These are phyloP conservation scores for Etheostoma cragini DNA, from an alignment of 2,113 vertebrate genomes.

Conservation along the genomic window DNA sequence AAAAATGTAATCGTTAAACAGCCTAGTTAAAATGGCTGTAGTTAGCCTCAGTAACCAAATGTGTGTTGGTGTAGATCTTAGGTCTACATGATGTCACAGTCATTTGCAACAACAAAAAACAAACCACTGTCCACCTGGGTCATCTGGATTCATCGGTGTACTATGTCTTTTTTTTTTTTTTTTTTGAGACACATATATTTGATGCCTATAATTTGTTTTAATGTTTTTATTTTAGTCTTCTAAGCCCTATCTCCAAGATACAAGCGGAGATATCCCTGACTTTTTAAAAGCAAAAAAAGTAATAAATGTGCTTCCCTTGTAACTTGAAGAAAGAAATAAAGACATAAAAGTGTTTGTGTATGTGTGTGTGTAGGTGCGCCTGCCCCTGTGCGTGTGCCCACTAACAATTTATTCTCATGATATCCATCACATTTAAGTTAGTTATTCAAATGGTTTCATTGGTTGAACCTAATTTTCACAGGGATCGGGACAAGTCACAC, in stretches of 20 bases:
- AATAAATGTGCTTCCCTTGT: constrained; percentile 83
- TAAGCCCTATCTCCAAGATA: constrained; percentile 58
- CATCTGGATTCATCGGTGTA: constrained; percentile 48
- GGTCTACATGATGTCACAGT: constrained; percentile 42
- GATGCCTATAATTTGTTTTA: constrained; percentile 71
- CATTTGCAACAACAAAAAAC: constrained; percentile 39
- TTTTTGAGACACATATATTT: constrained; percentile 66
- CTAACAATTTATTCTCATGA: not conserved
- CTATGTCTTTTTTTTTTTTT: constrained; percentile 46
- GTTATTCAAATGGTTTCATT: not conserved
- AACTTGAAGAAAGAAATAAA: constrained; percentile 76
- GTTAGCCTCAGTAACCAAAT: constrained; percentile 57
- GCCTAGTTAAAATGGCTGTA: constrained; percentile 16
- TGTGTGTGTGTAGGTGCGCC: too few species aligned
- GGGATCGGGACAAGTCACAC: not conserved
- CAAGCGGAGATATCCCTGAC: constrained; percentile 56
- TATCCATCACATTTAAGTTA: not conserved
- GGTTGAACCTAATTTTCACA: not conserved
- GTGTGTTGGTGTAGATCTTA: constrained; percentile 33
- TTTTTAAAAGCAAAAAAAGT: constrained; percentile 68
- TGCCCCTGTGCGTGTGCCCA: too few species aligned
- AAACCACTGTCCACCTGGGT: constrained; percentile 51
- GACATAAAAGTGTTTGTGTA: constrained; percentile 13
- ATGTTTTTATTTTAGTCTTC: constrained; percentile 69
- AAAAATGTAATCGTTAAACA: constrained; percentile 22